Evolutionary conservation across 2,888 invertebrate species (phyloP).

Genomic region (Xiphydria camelus): DNA sequence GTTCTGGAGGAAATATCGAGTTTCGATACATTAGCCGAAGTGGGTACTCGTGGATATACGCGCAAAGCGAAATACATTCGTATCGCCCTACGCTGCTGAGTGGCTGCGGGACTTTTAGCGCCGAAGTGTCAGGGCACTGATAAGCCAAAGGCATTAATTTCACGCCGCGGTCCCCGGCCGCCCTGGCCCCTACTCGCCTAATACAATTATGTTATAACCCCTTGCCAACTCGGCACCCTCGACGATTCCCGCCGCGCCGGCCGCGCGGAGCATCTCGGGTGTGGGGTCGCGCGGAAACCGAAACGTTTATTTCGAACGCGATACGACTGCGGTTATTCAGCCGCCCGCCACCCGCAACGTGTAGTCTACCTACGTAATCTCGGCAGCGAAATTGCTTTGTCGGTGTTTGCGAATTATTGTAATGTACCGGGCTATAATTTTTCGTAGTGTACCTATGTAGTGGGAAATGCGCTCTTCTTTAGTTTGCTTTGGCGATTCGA

Average conservation of each 20-base stretch:
- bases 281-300: conserved; percentile 18
- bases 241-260: not conserved
- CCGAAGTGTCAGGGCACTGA: conserved; percentile 53
- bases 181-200: conserved; percentile 43
- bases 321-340: conserved; percentile 22
- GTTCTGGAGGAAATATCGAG: no score
- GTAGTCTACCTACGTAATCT: no score
- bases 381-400: no score
- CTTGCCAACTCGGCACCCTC: conserved; percentile 37
- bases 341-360: not conserved
- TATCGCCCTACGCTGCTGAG: conserved; percentile 23
- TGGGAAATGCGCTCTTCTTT: no score
- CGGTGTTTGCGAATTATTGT: no score
- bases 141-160: conserved; percentile 56
- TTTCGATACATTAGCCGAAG: no score
- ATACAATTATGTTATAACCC: conserved; percentile 57
- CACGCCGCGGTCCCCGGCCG: conserved; percentile 43
- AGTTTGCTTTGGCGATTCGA: no score
- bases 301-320: conserved; percentile 19
- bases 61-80: conserved; percentile 2
- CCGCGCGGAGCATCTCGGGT: not conserved
- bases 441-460: no score
- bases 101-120: conserved; percentile 46
- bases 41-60: no score
- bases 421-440: no score